Conservation (phyloP, 2,888 invertebrate species). For the Tipula lateralis region DNA sequence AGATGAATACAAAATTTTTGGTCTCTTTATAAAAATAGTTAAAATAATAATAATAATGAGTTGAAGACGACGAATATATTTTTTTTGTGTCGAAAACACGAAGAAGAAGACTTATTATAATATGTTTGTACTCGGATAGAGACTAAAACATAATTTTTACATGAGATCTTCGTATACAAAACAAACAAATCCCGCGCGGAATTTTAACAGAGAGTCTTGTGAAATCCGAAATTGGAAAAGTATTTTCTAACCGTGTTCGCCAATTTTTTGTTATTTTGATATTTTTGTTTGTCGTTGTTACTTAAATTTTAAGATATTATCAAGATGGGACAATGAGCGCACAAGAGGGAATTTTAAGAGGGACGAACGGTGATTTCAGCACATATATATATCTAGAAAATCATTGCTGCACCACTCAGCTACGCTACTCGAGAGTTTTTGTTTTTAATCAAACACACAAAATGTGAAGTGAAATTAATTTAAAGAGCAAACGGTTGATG, state of each 20-base stretch:
- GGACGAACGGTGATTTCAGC: not conserved
- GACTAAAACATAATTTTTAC: conserved; percentile 15
- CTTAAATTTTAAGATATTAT: conserved; percentile 19
- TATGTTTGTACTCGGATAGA: not conserved
- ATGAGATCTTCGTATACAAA: not conserved
- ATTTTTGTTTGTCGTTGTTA: not conserved
- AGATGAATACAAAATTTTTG: conserved; percentile 28
- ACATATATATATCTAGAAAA: not conserved
- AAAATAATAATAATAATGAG: not conserved
- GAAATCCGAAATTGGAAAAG: conserved; percentile 24
- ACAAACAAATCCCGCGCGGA: conserved; percentile 16
- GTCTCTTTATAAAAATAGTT: conserved; percentile 9
- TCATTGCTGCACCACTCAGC: not conserved
- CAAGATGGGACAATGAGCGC: not conserved
- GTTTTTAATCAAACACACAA: conserved; percentile 14
- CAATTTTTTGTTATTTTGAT: not conserved
- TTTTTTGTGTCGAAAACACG: not conserved
- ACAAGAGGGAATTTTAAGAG: not conserved
- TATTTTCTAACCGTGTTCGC: conserved; percentile 24
- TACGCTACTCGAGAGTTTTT: not conserved
- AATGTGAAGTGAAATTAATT: not conserved
- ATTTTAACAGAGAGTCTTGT: not conserved
- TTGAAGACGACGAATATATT: not conserved
- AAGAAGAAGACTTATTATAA: conserved; percentile 15
- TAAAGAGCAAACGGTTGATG: not conserved